A percentile compares a stretch with the other conserved stretches of the same genome.
phyloP scores from a whole-genome alignment of 2,113 vertebrate genomes.

The Pachycephala philippinensis region DNA sequence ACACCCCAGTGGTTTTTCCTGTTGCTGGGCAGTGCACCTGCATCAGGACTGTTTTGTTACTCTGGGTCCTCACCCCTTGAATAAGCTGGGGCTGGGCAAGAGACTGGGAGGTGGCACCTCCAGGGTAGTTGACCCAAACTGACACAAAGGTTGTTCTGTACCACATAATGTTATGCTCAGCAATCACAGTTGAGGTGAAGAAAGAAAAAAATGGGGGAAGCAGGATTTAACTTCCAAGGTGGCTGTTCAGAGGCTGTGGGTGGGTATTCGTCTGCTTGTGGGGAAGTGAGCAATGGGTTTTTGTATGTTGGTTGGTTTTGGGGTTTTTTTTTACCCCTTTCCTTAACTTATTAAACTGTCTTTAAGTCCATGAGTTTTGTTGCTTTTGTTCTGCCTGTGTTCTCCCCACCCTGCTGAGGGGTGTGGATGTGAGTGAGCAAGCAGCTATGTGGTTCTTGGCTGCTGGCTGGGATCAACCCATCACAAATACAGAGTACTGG shows the following conservation, averaged over 20 bases:
- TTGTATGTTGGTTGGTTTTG: neutral
- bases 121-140: neutral
- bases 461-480: neutral
- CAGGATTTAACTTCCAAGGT: neutral
- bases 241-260: neutral
- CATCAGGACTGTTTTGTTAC: neutral
- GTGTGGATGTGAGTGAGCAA: neutral
- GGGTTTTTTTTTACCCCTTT: fast-evolving
- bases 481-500: neutral
- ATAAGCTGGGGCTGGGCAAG: neutral
- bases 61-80: neutral
- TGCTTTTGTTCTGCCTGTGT: neutral
- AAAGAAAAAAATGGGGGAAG: fast-evolving
- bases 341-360: neutral
- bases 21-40: neutral
- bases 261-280: neutral
- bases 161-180: neutral
- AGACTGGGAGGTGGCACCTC: neutral
- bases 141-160: neutral
- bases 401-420: neutral
- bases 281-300: neutral
- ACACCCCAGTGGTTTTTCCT: neutral
- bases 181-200: neutral
- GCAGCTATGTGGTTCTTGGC: neutral
- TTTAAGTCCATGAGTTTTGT: neutral